These are phyloP conservation scores for Parnassius apollo DNA, from an alignment of 2,888 invertebrate species.

Conservation along the genomic window DNA sequence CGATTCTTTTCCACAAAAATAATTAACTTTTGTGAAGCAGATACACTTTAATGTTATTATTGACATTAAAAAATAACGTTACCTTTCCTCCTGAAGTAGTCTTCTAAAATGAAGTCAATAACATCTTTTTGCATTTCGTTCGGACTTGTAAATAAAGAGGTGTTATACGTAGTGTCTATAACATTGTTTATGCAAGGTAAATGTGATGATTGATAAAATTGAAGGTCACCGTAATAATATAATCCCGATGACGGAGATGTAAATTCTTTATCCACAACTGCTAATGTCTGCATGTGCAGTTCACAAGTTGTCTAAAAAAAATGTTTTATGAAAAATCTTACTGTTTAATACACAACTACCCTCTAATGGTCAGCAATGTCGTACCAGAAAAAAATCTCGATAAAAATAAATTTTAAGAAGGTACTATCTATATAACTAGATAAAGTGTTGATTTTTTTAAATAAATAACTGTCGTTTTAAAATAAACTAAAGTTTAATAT, in stretches of 20 bases:
- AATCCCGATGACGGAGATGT: constrained; percentile 56
- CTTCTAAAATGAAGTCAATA: constrained; percentile 76
- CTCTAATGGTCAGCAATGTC: too few relatives aligned
- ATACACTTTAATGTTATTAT: too few relatives aligned
- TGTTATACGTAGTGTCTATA: constrained; percentile 79
- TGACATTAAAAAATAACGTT: constrained; percentile 30
- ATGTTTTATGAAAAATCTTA: too few relatives aligned
- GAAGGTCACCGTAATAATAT: constrained; percentile 68
- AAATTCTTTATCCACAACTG: constrained; percentile 69
- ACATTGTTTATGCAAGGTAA: constrained; percentile 71
- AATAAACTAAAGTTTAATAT: too few relatives aligned
- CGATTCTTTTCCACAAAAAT: too few relatives aligned
- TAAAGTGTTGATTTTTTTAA: too few relatives aligned
- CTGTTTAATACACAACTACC: too few relatives aligned
- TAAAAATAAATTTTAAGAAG: too few relatives aligned
- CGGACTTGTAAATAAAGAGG: constrained; percentile 67
- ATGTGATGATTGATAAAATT: constrained; percentile 70
- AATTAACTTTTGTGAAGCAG: too few relatives aligned
- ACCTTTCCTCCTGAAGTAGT: constrained; percentile 83
- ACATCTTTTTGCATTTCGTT: constrained; percentile 62
- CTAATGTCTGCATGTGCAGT: constrained; percentile 79
- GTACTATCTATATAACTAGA: too few relatives aligned
- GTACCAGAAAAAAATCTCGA: too few relatives aligned
- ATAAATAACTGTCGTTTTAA: too few relatives aligned
- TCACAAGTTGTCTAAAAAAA: constrained; percentile 72